Base-by-base conservation (phyloP, 2,113 vertebrate species). In the Alligator mississippiensis region DNA sequence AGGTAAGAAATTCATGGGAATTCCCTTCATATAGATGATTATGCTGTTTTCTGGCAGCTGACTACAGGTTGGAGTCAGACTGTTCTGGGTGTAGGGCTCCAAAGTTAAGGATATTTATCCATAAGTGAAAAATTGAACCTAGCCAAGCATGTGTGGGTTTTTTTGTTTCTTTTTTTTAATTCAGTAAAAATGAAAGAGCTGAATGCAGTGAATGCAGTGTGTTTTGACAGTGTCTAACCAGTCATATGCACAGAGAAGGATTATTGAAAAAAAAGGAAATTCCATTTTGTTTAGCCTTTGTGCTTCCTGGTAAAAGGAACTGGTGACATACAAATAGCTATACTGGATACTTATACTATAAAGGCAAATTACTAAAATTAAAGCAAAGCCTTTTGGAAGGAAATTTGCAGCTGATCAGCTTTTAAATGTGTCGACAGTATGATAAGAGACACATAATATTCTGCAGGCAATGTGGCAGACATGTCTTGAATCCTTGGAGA, bases 401-500 rank as follows among this genome's bases (percentile, higher is more conserved):
- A 97, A 95, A 74, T 9, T 76, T 68, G 92, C 93, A 94, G 76
- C 91, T 11, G 82, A 96, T 84, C 61, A 38, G 93, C 89, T 89
- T 91, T 93, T 92, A 75, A 92, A 90, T 59, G 63, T 96, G 96
- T 97, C 66, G 22, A 90, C 97, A 94, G 96, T 28, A 81, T 94
- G 96, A 94, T 91, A 86, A 94, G 97, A 92, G 95, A 4, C 93
- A 89, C 82, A 24, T 86, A 84, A 63, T 84, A 93, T 96, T 96
- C 93, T 90, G 93, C 77, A 95, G 96, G 96, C 96, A 92, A 22
- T 79, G 70, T 75, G 83, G 96, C 97, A 91, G 92, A 34, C 85
- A 70, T 94, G 94, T 97, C 95, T 95, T 88, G 90, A 97, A 85
- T 92, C 94, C 94, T 90, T 94, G 6, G 91, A 93, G 96, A 84